Conservation (phyloP, 2,113 vertebrate genomes). For the Tragelaphus strepsiceros region DNA sequence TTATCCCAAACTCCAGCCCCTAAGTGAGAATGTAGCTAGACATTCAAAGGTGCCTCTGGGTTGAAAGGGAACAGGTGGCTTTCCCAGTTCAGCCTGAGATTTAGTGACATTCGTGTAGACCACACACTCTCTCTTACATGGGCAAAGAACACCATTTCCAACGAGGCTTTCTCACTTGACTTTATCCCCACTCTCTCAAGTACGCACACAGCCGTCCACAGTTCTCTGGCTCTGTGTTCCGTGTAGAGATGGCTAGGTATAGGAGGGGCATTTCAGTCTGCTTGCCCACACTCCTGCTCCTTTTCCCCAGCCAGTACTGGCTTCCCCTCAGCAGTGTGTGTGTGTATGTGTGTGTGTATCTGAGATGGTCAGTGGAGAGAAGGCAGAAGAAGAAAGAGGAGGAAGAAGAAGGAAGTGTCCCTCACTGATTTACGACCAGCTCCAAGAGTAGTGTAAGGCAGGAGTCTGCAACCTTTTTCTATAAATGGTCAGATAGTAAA, state of each 20-base stretch:
- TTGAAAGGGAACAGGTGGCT: background rate
- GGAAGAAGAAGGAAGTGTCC: background rate
- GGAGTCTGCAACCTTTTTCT: background rate
- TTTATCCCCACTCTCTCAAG: background rate
- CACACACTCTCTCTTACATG: background rate
- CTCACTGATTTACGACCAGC: background rate
- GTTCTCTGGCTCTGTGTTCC: background rate
- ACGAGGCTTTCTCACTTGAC: background rate
- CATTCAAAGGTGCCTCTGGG: background rate
- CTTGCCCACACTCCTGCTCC: background rate
- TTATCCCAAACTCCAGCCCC: background rate
- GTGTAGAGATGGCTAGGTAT: background rate
- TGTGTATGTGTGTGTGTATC: background rate
- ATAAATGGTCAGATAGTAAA: background rate
- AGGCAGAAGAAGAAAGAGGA: background rate
- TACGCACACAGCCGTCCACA: background rate
- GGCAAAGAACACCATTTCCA: background rate
- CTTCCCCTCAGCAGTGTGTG: background rate
- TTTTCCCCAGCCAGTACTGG: background rate
- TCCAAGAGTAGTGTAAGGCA: background rate
- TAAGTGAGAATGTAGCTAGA: background rate
- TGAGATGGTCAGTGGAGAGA: background rate
- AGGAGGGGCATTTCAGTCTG: background rate
- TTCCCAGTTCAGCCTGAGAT: conserved; percentile 25
- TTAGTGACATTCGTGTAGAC: conserved; percentile 2